Percentiles rank a stretch among this genome's conserved stretches.
Conservation (phyloP, 2,888 invertebrate species). For the Cactoblastis cactorum region DNA sequence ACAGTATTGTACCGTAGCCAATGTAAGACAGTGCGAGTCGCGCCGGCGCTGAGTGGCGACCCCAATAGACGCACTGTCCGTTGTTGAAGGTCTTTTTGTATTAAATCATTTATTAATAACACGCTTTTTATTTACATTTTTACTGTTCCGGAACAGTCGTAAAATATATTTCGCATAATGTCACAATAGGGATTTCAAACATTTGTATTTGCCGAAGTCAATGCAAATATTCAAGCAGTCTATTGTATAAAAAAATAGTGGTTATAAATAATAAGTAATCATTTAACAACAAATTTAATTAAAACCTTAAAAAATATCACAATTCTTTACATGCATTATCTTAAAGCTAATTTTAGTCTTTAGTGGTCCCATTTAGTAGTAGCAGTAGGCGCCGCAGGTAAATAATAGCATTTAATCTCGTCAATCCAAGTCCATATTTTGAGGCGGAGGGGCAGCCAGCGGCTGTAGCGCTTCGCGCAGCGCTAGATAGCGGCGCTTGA, state of each 20-base stretch:
- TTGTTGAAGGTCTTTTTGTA: constrained; percentile 46
- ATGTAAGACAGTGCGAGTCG: constrained; percentile 14
- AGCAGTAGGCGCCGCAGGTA: not conserved
- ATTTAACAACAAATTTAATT: not conserved
- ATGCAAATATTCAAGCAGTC: no score
- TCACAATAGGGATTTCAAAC: no score
- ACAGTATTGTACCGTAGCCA: constrained; percentile 8
- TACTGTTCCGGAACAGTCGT: no score
- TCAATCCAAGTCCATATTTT: constrained; percentile 1
- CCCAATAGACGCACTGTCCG: constrained; percentile 15
- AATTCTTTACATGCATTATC: constrained; percentile 2
- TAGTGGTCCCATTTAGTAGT: not conserved
- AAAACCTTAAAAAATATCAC: constrained; percentile 5
- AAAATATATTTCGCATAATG: no score
- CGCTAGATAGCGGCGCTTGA: constrained; percentile 90
- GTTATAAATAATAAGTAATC: not conserved
- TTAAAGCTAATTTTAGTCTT: not conserved
- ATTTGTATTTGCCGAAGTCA: no score
- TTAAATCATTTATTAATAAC: constrained; percentile 49
- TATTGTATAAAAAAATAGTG: no score
- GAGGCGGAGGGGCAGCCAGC: constrained; percentile 57
- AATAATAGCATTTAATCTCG: not conserved
- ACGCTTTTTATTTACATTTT: not conserved
- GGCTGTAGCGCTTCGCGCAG: constrained; percentile 81
- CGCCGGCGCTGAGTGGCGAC: constrained; percentile 8